Percentiles rank a stretch among this genome's conserved stretches.
phyloP scores from a whole-genome alignment of 2,888 invertebrate genomes.

The Baronia brevicornis region DNA sequence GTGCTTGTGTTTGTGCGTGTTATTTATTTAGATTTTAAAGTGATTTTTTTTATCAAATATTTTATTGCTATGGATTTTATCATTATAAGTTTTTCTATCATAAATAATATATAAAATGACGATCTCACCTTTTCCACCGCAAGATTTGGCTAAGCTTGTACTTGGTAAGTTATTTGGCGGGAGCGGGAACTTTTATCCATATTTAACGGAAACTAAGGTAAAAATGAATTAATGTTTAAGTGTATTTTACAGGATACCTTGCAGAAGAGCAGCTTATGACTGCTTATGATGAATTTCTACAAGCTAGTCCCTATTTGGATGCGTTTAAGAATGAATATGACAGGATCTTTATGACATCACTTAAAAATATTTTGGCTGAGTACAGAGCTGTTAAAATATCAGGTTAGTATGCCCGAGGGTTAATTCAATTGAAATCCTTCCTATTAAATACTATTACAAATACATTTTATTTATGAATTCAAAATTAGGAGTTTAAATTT shows the following conservation, averaged over 20 bases:
- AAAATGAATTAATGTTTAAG: constrained; percentile 16
- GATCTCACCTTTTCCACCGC: constrained; percentile 59
- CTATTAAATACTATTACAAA: too few species aligned
- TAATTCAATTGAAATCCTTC: background rate
- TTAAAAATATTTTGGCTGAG: constrained; percentile 63
- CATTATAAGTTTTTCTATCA: background rate
- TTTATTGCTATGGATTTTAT: constrained; percentile 1
- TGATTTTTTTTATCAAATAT: background rate
- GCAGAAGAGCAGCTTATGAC: constrained; percentile 69
- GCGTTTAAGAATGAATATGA: constrained; percentile 63
- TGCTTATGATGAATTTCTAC: constrained; percentile 67
- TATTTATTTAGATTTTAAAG: constrained; percentile 11
- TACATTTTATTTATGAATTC: too few species aligned
- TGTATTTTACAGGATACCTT: constrained; percentile 50
- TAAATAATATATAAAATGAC: constrained; percentile 33
- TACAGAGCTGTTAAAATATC: constrained; percentile 66
- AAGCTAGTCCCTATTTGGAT: constrained; percentile 64
- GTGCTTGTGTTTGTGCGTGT: constrained; percentile 16
- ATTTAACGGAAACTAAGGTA: constrained; percentile 4
- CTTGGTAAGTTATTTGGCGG: constrained; percentile 67
- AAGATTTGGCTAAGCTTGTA: constrained; percentile 65
- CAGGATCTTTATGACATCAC: constrained; percentile 66
- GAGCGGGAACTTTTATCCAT: constrained; percentile 37
- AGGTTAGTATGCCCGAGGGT: constrained; percentile 38
- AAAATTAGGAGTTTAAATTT: too few species aligned